Conservation (phyloP, 2,113 vertebrate species). For the Gadus macrocephalus region DNA sequence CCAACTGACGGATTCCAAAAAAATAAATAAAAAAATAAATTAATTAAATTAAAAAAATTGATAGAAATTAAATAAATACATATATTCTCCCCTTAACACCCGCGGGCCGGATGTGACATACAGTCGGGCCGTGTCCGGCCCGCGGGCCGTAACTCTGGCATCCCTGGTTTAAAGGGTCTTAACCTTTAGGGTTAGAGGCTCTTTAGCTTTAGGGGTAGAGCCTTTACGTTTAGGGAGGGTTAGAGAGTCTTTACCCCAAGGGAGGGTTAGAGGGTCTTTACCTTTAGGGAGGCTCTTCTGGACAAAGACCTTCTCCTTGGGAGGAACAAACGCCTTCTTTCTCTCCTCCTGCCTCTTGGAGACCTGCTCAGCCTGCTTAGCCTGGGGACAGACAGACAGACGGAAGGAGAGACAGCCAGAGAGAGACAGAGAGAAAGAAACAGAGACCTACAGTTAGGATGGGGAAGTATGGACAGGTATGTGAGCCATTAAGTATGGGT, state of each 20-base stretch:
- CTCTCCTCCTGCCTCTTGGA: constrained; percentile 87
- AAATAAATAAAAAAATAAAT: too few relatives aligned
- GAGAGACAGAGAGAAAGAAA: not conserved
- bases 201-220: too few relatives aligned
- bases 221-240: not conserved
- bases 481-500: too few relatives aligned
- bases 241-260: not conserved
- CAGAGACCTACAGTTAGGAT: not conserved
- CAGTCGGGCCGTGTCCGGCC: too few relatives aligned
- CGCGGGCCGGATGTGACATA: too few relatives aligned
- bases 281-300: constrained; percentile 75
- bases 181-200: too few relatives aligned
- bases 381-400: constrained; percentile 64
- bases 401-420: constrained; percentile 14
- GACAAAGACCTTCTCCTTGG: constrained; percentile 83
- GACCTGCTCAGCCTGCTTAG: constrained; percentile 85
- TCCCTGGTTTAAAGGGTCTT: too few relatives aligned
- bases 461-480: not conserved
- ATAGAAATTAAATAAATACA: too few relatives aligned
- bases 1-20: too few relatives aligned
- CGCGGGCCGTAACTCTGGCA: too few relatives aligned
- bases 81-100: too few relatives aligned
- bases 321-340: constrained; percentile 93
- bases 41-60: too few relatives aligned
- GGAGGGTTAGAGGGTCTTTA: not conserved